Evolutionary conservation across 2,797 vertebrate species (phyloP), one percentile per base, ranked within the genome.

Genomic region (Enteromius treurensis): DNA sequence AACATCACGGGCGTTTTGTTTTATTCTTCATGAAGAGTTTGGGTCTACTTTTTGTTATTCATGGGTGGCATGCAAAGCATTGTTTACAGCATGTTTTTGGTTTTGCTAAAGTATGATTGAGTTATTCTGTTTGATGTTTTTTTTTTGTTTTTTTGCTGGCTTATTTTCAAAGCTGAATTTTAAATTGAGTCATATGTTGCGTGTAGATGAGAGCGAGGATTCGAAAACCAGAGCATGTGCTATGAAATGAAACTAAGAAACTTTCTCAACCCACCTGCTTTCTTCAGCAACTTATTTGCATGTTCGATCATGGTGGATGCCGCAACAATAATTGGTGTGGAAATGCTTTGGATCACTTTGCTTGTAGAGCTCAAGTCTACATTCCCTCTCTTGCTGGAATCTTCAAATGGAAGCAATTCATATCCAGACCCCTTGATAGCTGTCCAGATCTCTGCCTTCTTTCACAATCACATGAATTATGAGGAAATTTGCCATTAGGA

Each of bases 41-140:
- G 4, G 53, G 26, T 78, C 19, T 82, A 42, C 13, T 53, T 78
- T 85, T 77, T 69, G 78, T 69, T 29, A 69, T 69, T 82, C 14
- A n/a, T 76, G 70, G 74, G 73, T 84, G 77, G 77, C 19, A n/a
- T 58, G 42, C 51, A 68, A 81, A 80, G 71, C 77, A 81, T 34
- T 82, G 77, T 87, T 87, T 88, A 88, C 77, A 87, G 85, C 68
- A 45, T 34, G n/a, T 13, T 37, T 4, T 65, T 23, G 75, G 80
- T 80, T 69, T 70, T 71, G 42, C 68, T 85, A 42, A 23, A 47
- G 11, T 40, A 19, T 86, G 55, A 73, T 87, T 83, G 40, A 83
- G 71, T 86, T 49, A 1, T 32, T 88, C 47, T 60, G 34, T 89
- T 90, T 89, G 88, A 91, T 83, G 89, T 89, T 84, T 82, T 84